phyloP scores from a whole-genome alignment of 2,113 vertebrate species.

The Gopherus flavomarginatus region DNA sequence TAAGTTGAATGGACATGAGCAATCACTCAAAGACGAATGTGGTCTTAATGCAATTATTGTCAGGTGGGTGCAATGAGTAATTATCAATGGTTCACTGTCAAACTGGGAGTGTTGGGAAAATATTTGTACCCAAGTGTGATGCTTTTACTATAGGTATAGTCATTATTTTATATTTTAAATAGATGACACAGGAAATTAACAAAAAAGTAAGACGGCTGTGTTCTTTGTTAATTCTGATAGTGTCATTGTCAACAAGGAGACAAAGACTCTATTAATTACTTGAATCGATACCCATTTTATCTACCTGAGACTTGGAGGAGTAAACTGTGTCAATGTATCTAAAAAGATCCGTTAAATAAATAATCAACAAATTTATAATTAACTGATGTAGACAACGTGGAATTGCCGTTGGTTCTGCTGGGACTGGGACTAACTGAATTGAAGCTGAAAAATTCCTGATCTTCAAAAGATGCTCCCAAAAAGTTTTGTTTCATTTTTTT shows the following conservation, averaged over 20 bases:
- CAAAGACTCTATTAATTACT: neutral
- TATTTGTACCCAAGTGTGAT: no score
- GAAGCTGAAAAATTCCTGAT: neutral
- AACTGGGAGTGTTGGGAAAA: no score
- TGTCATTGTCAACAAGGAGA: neutral
- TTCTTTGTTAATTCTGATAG: neutral
- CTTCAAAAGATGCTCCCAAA: neutral
- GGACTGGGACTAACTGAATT: neutral
- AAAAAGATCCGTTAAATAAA: neutral
- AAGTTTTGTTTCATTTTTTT: rapidly evolving
- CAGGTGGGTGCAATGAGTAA: no score
- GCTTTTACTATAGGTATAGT: no score
- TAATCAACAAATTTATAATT: neutral
- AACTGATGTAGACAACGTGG: neutral
- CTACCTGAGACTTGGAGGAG: neutral
- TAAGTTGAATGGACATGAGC: no score
- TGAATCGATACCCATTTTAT: neutral
- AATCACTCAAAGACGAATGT: no score
- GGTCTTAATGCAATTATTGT: no score
- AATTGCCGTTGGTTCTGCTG: neutral
- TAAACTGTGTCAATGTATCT: neutral
- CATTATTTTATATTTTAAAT: no score
- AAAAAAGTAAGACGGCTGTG: neutral
- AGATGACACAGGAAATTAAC: neutral
- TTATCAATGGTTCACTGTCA: no score